A percentile compares a stretch with the other conserved stretches of the same genome.
Conservation (phyloP, 2,113 vertebrate species). For the Gasterosteus nipponicus region DNA sequence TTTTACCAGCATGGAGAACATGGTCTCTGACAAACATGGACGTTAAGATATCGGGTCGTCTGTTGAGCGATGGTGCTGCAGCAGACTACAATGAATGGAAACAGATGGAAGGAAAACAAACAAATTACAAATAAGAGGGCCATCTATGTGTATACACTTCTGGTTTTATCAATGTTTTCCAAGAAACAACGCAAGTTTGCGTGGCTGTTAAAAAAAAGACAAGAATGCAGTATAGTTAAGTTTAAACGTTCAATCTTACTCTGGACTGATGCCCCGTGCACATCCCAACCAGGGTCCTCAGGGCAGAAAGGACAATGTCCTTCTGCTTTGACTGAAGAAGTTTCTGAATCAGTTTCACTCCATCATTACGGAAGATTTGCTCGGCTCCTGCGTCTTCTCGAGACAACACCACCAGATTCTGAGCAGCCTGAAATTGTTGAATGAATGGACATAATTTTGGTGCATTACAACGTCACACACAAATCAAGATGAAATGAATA, state of each 20-base stretch:
- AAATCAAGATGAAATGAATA: neutral
- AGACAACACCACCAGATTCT: conserved; percentile 96
- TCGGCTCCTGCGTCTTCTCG: conserved; percentile 95
- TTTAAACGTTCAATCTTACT: conserved; percentile 77
- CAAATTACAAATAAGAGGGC: neutral
- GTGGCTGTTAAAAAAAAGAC: neutral
- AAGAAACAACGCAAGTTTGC: neutral
- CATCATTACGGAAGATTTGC: conserved; percentile 95
- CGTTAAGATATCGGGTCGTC: neutral
- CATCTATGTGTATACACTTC: neutral
- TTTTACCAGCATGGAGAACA: neutral
- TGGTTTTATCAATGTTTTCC: neutral
- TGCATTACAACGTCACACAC: neutral
- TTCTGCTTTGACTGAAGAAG: conserved; percentile 87
- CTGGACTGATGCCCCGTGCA: conserved; percentile 94
- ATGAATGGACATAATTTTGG: neutral
- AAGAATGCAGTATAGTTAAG: neutral
- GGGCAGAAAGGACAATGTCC: conserved; percentile 88
- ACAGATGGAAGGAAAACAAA: neutral
- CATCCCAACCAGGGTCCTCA: conserved; percentile 92
- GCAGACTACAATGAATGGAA: neutral
- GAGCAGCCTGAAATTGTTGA: conserved; percentile 85
- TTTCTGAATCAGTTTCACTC: conserved; percentile 86
- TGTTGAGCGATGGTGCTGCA: neutral
- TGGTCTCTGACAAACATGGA: neutral